These are phyloP conservation scores for Vulpes lagopus DNA, from an alignment of 2,113 vertebrate genomes.

Conservation along the genomic window DNA sequence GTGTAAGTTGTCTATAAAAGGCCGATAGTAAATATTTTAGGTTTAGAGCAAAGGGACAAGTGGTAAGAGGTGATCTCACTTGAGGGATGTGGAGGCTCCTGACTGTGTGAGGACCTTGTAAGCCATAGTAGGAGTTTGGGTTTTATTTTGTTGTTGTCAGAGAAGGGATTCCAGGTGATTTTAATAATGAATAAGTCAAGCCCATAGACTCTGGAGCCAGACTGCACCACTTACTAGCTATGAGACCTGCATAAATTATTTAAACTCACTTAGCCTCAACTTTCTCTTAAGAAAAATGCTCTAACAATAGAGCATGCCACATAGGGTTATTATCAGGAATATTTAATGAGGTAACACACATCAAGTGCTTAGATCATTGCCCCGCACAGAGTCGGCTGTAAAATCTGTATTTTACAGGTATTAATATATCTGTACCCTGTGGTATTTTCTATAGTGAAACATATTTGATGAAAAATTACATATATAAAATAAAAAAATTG, in stretches of 20 bases:
- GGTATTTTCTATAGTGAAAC: background rate
- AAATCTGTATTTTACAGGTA: background rate
- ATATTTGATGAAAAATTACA: background rate
- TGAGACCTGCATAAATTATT: background rate
- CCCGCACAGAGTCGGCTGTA: background rate
- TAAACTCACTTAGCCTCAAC: slow-evolving; percentile 1
- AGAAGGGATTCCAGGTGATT: background rate
- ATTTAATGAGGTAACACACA: background rate
- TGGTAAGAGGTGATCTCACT: slow-evolving; percentile 21
- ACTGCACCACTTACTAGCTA: background rate
- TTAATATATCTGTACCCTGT: background rate
- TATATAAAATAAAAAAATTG: background rate
- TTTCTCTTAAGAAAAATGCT: slow-evolving; percentile 44
- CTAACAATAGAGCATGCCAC: background rate
- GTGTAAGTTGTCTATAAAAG: background rate
- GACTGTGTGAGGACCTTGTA: background rate
- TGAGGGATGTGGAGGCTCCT: background rate
- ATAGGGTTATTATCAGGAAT: background rate
- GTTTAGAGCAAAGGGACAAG: background rate
- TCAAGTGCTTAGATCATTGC: background rate
- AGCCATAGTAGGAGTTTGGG: background rate
- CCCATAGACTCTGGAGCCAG: background rate
- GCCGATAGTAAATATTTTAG: background rate
- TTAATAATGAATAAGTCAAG: background rate
- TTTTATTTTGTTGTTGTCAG: background rate